A percentile compares a stretch with the other conserved stretches of the same genome.
phyloP scores from a whole-genome alignment of 2,888 invertebrate genomes.

The Criorhina ranunculi region DNA sequence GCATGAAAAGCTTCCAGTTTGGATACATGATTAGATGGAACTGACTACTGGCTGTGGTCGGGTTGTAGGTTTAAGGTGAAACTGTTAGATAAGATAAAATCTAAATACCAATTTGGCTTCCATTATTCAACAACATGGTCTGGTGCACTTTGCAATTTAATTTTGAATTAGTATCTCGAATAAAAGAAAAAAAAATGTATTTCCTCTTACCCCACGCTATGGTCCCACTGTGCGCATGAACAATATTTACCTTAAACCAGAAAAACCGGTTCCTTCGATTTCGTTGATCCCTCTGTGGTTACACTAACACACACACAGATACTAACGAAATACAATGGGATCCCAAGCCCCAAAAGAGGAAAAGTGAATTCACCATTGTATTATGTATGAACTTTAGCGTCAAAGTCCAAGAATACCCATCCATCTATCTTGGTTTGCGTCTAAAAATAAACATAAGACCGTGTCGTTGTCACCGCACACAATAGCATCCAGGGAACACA shows the following conservation, averaged over 20 bases:
- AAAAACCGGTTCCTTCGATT: slow-evolving; percentile 67
- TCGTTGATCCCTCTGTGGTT: slow-evolving; percentile 31
- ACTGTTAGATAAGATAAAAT: too few relatives aligned
- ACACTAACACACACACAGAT: not conserved
- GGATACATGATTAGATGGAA: too few relatives aligned
- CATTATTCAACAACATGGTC: too few relatives aligned
- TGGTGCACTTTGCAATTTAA: too few relatives aligned
- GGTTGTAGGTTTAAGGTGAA: too few relatives aligned
- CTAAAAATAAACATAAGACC: slow-evolving; percentile 69
- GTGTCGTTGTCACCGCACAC: slow-evolving; percentile 23
- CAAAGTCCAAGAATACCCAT: slow-evolving; percentile 65
- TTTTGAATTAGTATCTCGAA: too few relatives aligned
- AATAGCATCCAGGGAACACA: slow-evolving; percentile 2
- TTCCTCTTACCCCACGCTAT: not conserved
- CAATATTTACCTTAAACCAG: slow-evolving; percentile 54
- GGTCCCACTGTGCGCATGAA: slow-evolving; percentile 36
- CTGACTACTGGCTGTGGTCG: too few relatives aligned
- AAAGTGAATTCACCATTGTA: slow-evolving; percentile 57
- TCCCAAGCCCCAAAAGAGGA: slow-evolving; percentile 31
- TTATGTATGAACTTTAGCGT: slow-evolving; percentile 69
- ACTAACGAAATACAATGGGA: slow-evolving; percentile 27
- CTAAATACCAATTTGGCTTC: too few relatives aligned
- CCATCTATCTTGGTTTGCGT: slow-evolving; percentile 43
- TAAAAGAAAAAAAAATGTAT: not conserved
- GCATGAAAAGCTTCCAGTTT: too few relatives aligned